Percentiles rank a stretch among this genome's conserved stretches.
Evolutionary conservation across 1,140 invertebrate genomes (phyloP).

Genomic region (Pentalonia nigronervosa): DNA sequence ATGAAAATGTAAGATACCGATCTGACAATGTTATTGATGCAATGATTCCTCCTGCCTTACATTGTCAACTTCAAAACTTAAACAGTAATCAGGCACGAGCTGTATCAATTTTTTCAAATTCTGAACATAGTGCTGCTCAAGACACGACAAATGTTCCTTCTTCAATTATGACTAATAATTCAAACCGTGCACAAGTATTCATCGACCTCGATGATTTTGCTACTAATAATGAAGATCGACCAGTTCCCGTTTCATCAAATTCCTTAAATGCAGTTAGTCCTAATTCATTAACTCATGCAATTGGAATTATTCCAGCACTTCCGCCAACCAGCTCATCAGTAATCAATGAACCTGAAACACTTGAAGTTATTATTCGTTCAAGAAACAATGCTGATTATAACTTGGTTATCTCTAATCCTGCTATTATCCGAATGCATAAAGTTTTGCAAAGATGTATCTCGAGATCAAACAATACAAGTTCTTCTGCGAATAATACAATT

Average conservation of each 20-base stretch:
- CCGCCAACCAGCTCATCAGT: not conserved
- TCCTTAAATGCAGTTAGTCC: not conserved
- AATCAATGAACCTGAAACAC: not conserved
- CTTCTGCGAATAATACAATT: not conserved
- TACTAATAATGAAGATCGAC: not conserved
- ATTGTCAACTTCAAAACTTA: not conserved
- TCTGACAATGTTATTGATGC: not conserved
- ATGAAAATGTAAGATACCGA: not conserved
- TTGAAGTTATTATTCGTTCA: not conserved
- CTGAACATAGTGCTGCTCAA: not conserved
- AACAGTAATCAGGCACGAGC: not conserved
- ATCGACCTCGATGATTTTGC: not conserved
- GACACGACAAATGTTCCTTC: not conserved
- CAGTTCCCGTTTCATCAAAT: not conserved
- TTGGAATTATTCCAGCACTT: no score
- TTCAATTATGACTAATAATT: not conserved
- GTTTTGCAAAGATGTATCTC: not conserved
- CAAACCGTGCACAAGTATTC: not conserved
- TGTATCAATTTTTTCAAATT: not conserved
- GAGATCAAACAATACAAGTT: not conserved
- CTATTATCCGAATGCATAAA: not conserved
- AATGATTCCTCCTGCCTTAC: not conserved
- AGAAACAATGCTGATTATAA: not conserved
- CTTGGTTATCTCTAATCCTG: not conserved
- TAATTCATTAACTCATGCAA: not conserved